Percentiles rank a stretch among this genome's conserved stretches.
Conservation (phyloP, 2,888 invertebrate species). For the Pseudolycoriella hygida region DNA sequence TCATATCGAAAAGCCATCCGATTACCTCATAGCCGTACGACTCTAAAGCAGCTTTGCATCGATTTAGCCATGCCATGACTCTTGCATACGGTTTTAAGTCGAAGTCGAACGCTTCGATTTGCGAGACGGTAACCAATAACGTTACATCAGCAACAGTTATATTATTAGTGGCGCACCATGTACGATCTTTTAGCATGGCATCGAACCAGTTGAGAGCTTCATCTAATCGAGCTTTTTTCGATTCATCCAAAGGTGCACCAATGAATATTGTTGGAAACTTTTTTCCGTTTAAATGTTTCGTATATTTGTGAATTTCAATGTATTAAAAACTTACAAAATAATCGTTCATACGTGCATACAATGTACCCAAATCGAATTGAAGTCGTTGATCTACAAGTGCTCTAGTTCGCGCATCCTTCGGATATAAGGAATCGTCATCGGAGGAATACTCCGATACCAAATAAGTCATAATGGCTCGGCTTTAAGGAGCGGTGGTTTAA, state of each 20-base stretch:
- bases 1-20: too few species aligned
- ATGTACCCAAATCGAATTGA: constrained; percentile 37
- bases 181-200: constrained; percentile 32
- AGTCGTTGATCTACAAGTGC: constrained; percentile 39
- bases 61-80: constrained; percentile 42
- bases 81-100: constrained; percentile 34
- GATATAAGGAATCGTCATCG: constrained; percentile 37
- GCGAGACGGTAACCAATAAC: constrained; percentile 24
- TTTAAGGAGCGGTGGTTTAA: constrained; percentile 9
- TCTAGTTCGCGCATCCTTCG: constrained; percentile 37
- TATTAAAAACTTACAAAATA: constrained; percentile 34
- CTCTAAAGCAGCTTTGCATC: constrained; percentile 42
- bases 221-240: constrained; percentile 32
- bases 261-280: constrained; percentile 32
- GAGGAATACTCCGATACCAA: constrained; percentile 40
- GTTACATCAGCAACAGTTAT: constrained; percentile 27
- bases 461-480: constrained; percentile 38
- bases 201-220: constrained; percentile 39
- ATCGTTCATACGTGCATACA: constrained; percentile 33
- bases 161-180: constrained; percentile 39
- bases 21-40: constrained; percentile 48
- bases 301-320: not conserved
- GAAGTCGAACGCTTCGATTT: constrained; percentile 32
- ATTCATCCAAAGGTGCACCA: constrained; percentile 29
- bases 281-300: too few species aligned